phyloP scores from a whole-genome alignment of 2,888 invertebrate genomes.

The Polyploca ridens region DNA sequence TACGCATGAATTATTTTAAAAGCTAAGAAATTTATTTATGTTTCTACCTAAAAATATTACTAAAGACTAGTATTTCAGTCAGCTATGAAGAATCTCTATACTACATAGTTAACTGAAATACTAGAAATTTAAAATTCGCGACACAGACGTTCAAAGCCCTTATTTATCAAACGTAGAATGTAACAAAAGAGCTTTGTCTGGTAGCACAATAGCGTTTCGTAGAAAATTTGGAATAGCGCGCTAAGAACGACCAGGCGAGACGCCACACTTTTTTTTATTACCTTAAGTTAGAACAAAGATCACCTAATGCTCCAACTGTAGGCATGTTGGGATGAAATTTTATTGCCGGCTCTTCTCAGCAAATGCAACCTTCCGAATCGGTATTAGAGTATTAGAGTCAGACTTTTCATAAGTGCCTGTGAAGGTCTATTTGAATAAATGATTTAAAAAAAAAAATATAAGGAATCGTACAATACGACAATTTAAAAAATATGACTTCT shows the following conservation, averaged over 20 bases:
- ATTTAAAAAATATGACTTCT: too few relatives aligned
- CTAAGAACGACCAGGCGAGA: background rate
- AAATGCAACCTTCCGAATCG: too few relatives aligned
- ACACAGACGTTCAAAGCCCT: conserved; percentile 1
- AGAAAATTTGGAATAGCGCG: background rate
- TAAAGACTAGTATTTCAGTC: too few relatives aligned
- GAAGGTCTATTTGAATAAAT: too few relatives aligned
- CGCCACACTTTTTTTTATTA: background rate
- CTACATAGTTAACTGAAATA: background rate
- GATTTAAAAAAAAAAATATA: too few relatives aligned
- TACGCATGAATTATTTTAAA: background rate
- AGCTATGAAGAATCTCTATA: too few relatives aligned
- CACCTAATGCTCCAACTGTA: background rate
- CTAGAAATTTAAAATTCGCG: background rate
- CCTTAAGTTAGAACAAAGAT: background rate
- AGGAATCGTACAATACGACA: too few relatives aligned
- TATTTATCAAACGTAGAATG: background rate
- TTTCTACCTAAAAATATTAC: too few relatives aligned
- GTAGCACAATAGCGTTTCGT: background rate
- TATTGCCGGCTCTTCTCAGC: too few relatives aligned
- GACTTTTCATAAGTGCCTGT: too few relatives aligned
- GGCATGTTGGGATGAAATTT: too few relatives aligned
- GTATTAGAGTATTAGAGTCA: too few relatives aligned
- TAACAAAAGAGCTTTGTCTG: background rate
- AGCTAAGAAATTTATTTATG: background rate